Conservation (phyloP, 2,888 invertebrate species). For the Girardia tigrina region DNA sequence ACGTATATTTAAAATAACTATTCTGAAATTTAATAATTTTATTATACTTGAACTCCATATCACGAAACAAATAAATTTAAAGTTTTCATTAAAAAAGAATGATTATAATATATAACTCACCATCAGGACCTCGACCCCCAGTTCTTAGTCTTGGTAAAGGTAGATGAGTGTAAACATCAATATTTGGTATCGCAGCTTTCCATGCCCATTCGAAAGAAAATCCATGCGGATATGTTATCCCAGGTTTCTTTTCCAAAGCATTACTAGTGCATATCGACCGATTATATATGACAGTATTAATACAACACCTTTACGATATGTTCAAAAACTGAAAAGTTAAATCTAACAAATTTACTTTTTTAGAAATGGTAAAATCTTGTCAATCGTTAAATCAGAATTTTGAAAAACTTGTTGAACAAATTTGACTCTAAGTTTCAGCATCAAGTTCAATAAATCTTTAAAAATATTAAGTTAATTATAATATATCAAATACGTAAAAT, state of each 20-base stretch:
- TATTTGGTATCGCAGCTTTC: constrained; percentile 12
- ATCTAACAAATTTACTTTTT: no score
- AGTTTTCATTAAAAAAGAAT: background rate
- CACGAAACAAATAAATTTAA: background rate
- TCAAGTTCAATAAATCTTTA: no score
- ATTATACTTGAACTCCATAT: background rate
- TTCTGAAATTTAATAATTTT: background rate
- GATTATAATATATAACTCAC: constrained; percentile 25
- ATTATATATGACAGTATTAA: no score
- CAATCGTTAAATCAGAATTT: no score
- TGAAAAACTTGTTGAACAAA: no score
- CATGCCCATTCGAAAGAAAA: constrained; percentile 30
- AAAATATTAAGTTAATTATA: no score
- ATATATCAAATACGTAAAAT: no score
- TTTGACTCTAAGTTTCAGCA: no score
- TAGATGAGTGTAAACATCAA: constrained; percentile 28
- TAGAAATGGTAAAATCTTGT: no score
- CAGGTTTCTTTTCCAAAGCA: background rate
- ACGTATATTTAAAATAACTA: background rate
- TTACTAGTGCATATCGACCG: no score
- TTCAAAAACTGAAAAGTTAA: no score
- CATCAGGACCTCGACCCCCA: constrained; percentile 37
- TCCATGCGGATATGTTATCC: constrained; percentile 9
- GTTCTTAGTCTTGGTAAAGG: constrained; percentile 30
- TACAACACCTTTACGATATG: no score